Base-by-base conservation (phyloP, 2,888 invertebrate species). In the Linnaemya tessellans region DNA sequence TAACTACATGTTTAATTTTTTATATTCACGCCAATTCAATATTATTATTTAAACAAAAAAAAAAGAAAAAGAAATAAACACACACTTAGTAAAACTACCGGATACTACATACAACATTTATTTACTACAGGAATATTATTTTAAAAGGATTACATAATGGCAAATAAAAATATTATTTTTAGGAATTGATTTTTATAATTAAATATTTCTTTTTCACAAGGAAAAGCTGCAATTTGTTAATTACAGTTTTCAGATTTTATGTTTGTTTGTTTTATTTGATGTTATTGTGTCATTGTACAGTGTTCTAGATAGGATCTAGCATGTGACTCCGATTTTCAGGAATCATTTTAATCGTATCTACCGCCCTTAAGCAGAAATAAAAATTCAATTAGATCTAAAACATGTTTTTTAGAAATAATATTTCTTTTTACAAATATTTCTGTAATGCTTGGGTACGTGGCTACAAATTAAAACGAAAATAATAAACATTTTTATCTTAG, bases 31-130 rank as follows among this genome's bases (percentile, higher is more conserved):
- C 58, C 73, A 84, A 80, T 79, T 80, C n/a, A 43, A 74, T 65
- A 64, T 71, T 65, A 71, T 54, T 46, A 56, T 13, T 60, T n/a
- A n/a, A n/a, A n/a, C n/a, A n/a, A n/a, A 25, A 22, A 77, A 73
- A 62, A 75, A 49, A 65, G 22, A 81, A 77, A 73, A 62, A 75
- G 41, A 65, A 18, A 81, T 25, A 67, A 38, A 75, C 56, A 70
- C 62, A 82, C 43, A 74, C 62, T 68, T 62, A 71, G 41, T 60
- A 73, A 78, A 78, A 78, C 81, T 84, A 84, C 15, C 68, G 78
- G 62, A 78, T 84, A 84, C 62, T 49, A 71, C 56, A 70, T 73
- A 81, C 85, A 85, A 85, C 85, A 85, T 85, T 80, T 75, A 85
- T 82, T 82, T 71, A 75, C 82, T 85, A 85, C 82, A 80, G 64